Evolutionary conservation across 2,888 invertebrate genomes (phyloP).

Genomic region (Morpho achilles): DNA sequence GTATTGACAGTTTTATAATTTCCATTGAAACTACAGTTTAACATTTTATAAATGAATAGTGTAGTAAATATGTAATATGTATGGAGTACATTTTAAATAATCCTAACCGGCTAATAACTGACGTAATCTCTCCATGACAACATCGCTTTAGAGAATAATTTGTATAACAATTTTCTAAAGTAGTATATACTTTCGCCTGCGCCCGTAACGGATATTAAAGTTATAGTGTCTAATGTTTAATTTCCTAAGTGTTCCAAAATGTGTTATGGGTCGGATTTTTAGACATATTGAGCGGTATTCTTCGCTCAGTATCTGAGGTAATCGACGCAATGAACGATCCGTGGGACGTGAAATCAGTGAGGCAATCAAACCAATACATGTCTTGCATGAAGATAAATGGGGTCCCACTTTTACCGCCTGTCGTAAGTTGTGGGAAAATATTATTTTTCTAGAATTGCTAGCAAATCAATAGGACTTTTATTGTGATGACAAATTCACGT

Average conservation of each 20-base stretch:
- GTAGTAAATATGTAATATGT: conserved; percentile 1
- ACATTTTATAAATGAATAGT: too few relatives aligned
- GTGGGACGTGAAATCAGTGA: conserved; percentile 70
- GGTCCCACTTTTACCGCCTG: conserved; percentile 85
- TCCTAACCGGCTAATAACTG: conserved; percentile 24
- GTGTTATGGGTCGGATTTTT: not conserved
- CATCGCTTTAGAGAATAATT: conserved; percentile 38
- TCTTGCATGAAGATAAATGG: conserved; percentile 88
- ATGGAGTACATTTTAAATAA: conserved; percentile 3
- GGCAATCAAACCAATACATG: conserved; percentile 68
- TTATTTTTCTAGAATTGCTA: too few relatives aligned
- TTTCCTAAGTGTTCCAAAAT: conserved; percentile 15
- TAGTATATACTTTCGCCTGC: not conserved
- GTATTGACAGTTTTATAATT: too few relatives aligned
- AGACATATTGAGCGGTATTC: conserved; percentile 1
- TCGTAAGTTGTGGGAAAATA: conserved; percentile 74
- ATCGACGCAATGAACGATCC: conserved; percentile 62
- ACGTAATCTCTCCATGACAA: conserved; percentile 66
- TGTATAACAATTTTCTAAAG: conserved; percentile 41
- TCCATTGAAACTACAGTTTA: too few relatives aligned
- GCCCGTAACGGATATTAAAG: conserved; percentile 8
- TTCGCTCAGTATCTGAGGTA: conserved; percentile 3
- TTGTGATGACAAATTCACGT: too few relatives aligned
- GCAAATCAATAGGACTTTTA: too few relatives aligned
- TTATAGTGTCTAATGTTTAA: conserved; percentile 8